Base-by-base conservation (phyloP, 92 coral and sea anemone species). In the Micromussa lordhowensis region DNA sequence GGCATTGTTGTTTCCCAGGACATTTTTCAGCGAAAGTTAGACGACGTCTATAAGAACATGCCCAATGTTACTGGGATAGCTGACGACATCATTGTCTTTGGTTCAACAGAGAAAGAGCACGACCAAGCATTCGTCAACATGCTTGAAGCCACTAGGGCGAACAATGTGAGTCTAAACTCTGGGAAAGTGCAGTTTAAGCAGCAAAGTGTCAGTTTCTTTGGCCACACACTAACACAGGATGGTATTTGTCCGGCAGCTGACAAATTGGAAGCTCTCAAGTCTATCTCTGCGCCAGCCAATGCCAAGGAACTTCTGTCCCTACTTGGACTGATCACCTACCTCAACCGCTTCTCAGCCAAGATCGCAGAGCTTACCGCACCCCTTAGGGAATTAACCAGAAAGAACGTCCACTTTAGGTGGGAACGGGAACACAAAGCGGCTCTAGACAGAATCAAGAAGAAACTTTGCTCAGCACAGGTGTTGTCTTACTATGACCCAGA, bases 101-200 rank as follows among this genome's bases (percentile, higher is more conserved):
- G 95, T 68, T 72, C 91, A 2, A 92, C 95, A 11, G 80, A n/a
- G n/a, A n/a, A 92, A 87, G 96, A 89, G 81, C 96, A 92, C 70
- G 93, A 90, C 76, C 90, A 90, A 35, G 93, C 92, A 68, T 86
- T 91, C 86, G 44, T 44, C 53, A 86, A 83, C 31, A 80, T 89
- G 77, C 87, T 88, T 3, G 87, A 85, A 11, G 94, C 91, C 63
- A 92, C 76, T 35, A 79, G 86, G 30, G 72, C 82, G 15, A 91
- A 88, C 94, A n/a, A 91, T 51, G 91, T 91, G 78, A 85, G 94
- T 53, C 94, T 91, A 17, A 88, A 94, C 53, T 91, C 96, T 69
- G 88, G 72, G 36, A 89, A 91, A 81, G 88, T 94, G 1, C 93
- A 94, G 82, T 92, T 94, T 75, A 91, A 92, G 70, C 91, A 94